A percentile compares a stretch with the other conserved stretches of the same genome.
Evolutionary conservation across 2,888 invertebrate genomes (phyloP).

Genomic region (Apamea epomidion): DNA sequence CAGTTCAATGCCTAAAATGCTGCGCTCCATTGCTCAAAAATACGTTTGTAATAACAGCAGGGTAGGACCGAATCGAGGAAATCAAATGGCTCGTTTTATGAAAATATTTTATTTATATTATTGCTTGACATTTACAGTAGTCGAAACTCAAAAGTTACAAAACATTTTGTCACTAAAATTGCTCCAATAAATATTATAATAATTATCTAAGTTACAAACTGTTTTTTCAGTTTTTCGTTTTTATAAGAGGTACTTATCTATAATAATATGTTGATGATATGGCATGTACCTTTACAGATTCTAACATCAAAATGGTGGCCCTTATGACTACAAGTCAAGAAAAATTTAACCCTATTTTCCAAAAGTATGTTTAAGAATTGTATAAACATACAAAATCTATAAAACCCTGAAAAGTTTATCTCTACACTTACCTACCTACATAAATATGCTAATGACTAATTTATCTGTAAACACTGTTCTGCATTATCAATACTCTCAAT

Average conservation of each 20-base stretch:
- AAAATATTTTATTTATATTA: conserved; percentile 32
- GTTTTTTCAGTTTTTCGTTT: not conserved
- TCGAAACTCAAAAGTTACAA: conserved; percentile 1
- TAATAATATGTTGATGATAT: not conserved
- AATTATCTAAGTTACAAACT: not conserved
- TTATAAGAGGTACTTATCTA: not conserved
- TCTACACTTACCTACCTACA: conserved; percentile 6
- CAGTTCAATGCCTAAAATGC: not conserved
- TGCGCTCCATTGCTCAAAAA: not conserved
- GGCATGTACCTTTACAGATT: conserved; percentile 4
- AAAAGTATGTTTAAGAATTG: conserved; percentile 21
- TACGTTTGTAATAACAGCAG: not conserved
- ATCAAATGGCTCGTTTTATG: conserved; percentile 5
- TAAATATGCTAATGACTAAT: conserved; percentile 40
- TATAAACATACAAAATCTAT: conserved; percentile 37
- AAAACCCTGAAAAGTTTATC: conserved; percentile 9
- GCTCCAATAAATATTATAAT: conserved; percentile 12
- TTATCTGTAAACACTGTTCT: conserved; percentile 69
- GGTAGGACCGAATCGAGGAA: not conserved
- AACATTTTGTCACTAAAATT: conserved; percentile 6
- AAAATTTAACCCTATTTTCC: conserved; percentile 33
- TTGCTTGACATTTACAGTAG: conserved; percentile 20
- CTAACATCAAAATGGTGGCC: conserved; percentile 13
- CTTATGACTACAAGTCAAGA: conserved; percentile 45
- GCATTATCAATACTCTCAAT: conserved; percentile 82